These are phyloP conservation scores for Echinarachnius parma DNA, from an alignment of 53 echinoderm and acorn worm genomes.

Conservation along the genomic window DNA sequence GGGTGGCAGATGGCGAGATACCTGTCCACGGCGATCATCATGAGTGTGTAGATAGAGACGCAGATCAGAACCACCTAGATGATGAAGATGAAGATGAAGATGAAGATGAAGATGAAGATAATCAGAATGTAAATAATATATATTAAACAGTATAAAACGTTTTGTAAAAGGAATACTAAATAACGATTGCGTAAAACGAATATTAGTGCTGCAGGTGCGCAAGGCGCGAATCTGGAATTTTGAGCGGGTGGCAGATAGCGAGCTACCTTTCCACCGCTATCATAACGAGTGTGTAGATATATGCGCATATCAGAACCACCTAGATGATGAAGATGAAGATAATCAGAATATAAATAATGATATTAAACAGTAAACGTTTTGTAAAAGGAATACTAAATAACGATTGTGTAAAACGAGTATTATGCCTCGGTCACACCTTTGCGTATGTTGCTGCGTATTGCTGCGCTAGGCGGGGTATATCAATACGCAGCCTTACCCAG, in stretches of 20 bases:
- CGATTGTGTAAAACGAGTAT: no score
- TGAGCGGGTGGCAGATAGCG: constrained; percentile 77
- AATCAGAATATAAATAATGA: background rate
- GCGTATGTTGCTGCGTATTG: no score
- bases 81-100: background rate
- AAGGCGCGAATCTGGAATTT: constrained; percentile 49
- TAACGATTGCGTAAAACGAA: no score
- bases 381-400: no score
- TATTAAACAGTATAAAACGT: no score
- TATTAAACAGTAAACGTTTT: no score
- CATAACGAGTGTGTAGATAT: constrained; percentile 65
- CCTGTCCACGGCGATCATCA: constrained; percentile 72
- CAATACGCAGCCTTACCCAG: no score
- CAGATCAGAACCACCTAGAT: constrained; percentile 58
- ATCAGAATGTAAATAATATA: background rate
- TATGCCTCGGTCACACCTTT: no score
- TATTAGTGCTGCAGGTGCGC: constrained; percentile 27
- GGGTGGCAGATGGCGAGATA: constrained; percentile 83
- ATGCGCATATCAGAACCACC: constrained; percentile 62
- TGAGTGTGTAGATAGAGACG: constrained; percentile 70
- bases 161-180: no score
- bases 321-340: constrained; percentile 9
- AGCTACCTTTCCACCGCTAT: constrained; percentile 80
- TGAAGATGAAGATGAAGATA: background rate
- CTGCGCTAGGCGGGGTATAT: no score